Evolutionary conservation across 2,797 vertebrate species (phyloP), one percentile per base, ranked within the genome.

Genomic region (Mycteria americana): DNA sequence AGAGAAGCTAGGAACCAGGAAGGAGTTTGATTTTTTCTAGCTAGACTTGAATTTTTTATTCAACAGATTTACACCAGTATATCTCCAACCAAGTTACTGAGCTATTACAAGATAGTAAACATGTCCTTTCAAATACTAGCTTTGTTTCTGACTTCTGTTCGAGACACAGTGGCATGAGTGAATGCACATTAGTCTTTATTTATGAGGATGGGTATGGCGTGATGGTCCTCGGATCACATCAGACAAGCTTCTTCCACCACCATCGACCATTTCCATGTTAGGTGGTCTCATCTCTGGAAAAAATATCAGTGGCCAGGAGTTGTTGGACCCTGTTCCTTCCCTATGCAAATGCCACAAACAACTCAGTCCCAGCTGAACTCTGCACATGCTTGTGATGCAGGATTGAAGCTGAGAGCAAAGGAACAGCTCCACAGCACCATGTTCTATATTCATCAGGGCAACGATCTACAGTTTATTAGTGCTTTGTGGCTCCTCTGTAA

Each of bases 231-330:
- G 28, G 27, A 35, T 57, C 39, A 84, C 56, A 80, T 2, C 18
- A 79, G 28, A 62, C 56, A 67, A 54, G 46, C 22, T 73, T n/a
- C 59, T 82, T 76, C 48, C 46, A 63, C 50, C 46, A 41, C 22
- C 30, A 27, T 11, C 0, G 0, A 19, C 39, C 16, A 45, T 41
- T 85, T 18, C 35, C 51, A 23, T 0, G 1, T n/a, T 30, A 60
- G 45, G 30, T 54, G 45, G 33, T 85, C 35, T 28, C 39, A 2
- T 24, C 60, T 91, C 73, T 74, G 62, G 33, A 62, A 84, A 89
- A 85, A 65, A 37, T 6, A 50, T 2, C 70, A 50, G 6, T 21
- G 31, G 37, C n/a, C 37, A 7, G n/a, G 24, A 77, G n/a, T 4
- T 74, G 51, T 45, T 54, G 64, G 88, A 74, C 35, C 46, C 9